Evolutionary conservation across 1,140 invertebrate species (phyloP).

Genomic region (Probaryconus sp.): DNA sequence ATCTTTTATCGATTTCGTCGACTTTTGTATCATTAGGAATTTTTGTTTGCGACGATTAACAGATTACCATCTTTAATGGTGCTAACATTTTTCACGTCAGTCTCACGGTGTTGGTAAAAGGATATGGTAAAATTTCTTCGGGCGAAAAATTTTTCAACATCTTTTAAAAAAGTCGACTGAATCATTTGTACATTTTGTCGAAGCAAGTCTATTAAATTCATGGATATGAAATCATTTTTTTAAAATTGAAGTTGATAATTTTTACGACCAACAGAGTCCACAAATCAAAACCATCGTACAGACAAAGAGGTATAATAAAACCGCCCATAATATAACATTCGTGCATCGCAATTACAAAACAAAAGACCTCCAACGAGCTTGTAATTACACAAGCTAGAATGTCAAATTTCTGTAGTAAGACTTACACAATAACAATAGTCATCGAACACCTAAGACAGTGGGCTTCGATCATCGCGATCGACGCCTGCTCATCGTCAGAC

Average conservation of each 20-base stretch:
- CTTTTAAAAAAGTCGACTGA: too few relatives aligned
- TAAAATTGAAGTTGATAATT: too few relatives aligned
- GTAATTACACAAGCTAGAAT: conserved; percentile 40
- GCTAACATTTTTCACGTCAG: conserved; percentile 46
- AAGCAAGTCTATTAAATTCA: too few relatives aligned
- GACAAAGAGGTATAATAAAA: conserved; percentile 25
- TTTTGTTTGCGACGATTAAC: conserved; percentile 45
- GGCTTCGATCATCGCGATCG: conserved; percentile 8
- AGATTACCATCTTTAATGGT: conserved; percentile 39
- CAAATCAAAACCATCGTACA: neutral
- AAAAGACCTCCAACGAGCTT: neutral
- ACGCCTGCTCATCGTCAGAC: conserved; percentile 32
- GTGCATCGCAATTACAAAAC: neutral
- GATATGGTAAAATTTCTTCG: too few relatives aligned
- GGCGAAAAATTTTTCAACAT: too few relatives aligned
- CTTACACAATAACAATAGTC: conserved; percentile 43
- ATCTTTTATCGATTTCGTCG: conserved; percentile 48
- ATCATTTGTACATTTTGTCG: too few relatives aligned
- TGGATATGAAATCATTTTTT: too few relatives aligned
- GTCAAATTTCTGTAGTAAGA: conserved; percentile 30
- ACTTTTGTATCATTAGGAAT: conserved; percentile 41
- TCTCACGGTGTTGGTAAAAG: conserved; percentile 33
- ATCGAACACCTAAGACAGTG: conserved; percentile 26
- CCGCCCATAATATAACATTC: conserved; percentile 1
- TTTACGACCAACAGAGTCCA: too few relatives aligned